Conservation (phyloP, 1,140 invertebrate species). For the Sycobia sp. region DNA sequence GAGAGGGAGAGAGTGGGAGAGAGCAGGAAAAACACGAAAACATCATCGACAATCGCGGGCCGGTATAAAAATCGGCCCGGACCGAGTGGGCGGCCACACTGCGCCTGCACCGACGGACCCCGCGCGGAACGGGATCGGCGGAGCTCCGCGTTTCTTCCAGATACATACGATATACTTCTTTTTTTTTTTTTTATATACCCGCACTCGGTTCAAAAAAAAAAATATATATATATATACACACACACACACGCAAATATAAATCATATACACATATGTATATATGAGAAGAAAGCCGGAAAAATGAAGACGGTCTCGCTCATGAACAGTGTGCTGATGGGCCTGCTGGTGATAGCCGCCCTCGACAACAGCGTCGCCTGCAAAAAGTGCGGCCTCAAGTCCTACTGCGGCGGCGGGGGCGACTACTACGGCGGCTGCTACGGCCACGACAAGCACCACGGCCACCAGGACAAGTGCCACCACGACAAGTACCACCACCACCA, state of each 20-base stretch:
- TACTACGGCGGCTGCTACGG: background rate
- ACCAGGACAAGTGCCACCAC: background rate
- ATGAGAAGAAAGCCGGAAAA: too few species aligned
- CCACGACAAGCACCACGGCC: background rate
- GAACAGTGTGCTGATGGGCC: background rate
- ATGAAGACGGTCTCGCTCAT: constrained; percentile 4
- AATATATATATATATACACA: too few species aligned
- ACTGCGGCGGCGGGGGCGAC: background rate
- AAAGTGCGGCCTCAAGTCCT: constrained; percentile 13
- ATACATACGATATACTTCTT: too few species aligned
- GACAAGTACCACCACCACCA: background rate
- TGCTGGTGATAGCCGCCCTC: constrained; percentile 10
- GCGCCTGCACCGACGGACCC: too few species aligned
- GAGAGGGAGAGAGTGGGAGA: too few species aligned
- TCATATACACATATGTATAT: background rate
- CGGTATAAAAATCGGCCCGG: constrained; percentile 22
- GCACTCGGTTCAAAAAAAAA: too few species aligned
- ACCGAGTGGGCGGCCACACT: background rate
- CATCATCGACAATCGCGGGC: constrained; percentile 8
- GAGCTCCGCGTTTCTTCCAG: too few species aligned
- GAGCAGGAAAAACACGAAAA: too few species aligned
- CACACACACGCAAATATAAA: background rate
- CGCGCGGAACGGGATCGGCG: too few species aligned
- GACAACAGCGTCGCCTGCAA: constrained; percentile 16
- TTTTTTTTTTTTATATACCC: too few species aligned